Percentiles rank a stretch among this genome's conserved stretches.
Conservation (phyloP, 2,113 vertebrate genomes). For the Leucopternis melanops region DNA sequence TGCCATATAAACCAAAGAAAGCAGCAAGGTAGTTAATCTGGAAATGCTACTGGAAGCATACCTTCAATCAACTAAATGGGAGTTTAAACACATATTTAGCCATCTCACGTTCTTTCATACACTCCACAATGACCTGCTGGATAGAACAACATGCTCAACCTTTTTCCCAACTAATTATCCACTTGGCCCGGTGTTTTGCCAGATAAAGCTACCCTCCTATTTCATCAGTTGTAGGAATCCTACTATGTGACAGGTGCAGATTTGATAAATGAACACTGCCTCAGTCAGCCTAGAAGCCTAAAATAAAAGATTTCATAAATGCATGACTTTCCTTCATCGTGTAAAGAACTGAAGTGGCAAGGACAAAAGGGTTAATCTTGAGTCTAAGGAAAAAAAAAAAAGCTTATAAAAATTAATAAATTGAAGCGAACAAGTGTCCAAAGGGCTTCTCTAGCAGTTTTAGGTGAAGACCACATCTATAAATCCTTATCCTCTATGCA, state of each 20-base stretch:
- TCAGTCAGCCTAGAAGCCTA: background rate
- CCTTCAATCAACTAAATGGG: background rate
- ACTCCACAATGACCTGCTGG: background rate
- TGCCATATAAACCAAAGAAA: background rate
- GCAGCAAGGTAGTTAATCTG: background rate
- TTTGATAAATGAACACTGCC: background rate
- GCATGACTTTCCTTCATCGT: background rate
- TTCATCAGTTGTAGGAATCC: background rate
- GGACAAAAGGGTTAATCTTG: background rate
- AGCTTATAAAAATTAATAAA: background rate
- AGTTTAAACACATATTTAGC: background rate
- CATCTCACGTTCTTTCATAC: background rate
- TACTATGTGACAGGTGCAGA: background rate
- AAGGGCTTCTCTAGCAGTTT: background rate
- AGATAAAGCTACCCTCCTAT: background rate
- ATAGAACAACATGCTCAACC: background rate
- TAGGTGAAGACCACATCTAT: background rate
- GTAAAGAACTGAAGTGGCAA: background rate
- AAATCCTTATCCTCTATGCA: background rate
- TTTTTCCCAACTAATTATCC: background rate
- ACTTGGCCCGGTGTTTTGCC: background rate
- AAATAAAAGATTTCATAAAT: background rate
- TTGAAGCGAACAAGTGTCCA: background rate
- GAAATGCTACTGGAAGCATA: background rate
- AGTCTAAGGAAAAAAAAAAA: background rate